Percentiles rank a stretch among this genome's conserved stretches.
These are phyloP conservation scores for Gymnoscopelus microlampas DNA, from an alignment of 2,797 vertebrate genomes.

Conservation along the genomic window DNA sequence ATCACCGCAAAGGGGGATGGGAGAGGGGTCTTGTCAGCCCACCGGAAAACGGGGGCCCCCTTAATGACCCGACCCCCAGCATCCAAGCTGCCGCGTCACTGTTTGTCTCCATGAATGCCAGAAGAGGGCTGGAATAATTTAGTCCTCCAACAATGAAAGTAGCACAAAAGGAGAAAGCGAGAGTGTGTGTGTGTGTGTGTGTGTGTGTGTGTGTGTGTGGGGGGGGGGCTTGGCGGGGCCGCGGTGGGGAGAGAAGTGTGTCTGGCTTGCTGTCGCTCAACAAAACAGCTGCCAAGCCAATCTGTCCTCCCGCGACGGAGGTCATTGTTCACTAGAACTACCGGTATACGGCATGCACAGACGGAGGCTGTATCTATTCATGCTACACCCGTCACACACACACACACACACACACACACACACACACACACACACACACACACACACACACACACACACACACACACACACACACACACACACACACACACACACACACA, in stretches of 20 bases:
- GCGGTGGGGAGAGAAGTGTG: constrained; percentile 88
- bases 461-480: constrained; percentile 19
- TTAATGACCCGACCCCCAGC: constrained; percentile 81
- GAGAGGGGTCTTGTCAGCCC: constrained; percentile 21
- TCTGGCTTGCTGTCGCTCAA: constrained; percentile 93
- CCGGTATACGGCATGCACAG: constrained; percentile 86
- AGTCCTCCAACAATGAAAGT: constrained; percentile 86
- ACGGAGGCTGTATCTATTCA: constrained; percentile 81
- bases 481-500: constrained; percentile 21
- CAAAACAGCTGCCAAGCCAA: constrained; percentile 95
- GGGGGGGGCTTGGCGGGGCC: constrained; percentile 22
- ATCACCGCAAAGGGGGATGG: too few relatives aligned
- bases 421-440: constrained; percentile 10
- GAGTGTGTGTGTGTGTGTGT: constrained; percentile 50
- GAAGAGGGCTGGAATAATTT: constrained; percentile 92
- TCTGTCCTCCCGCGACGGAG: constrained; percentile 88
- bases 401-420: constrained; percentile 51
- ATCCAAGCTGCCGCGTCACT: constrained; percentile 87
- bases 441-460: constrained; percentile 10
- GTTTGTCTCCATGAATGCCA: constrained; percentile 89
- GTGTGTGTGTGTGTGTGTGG: constrained; percentile 36
- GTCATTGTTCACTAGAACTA: constrained; percentile 87
- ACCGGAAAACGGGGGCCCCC: constrained; percentile 66
- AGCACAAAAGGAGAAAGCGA: constrained; percentile 78
- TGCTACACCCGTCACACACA: constrained; percentile 29